Evolutionary conservation across 1,140 invertebrate genomes (phyloP), one percentile per base, ranked within the genome.

Genomic region (Protaetia brevitarsis): DNA sequence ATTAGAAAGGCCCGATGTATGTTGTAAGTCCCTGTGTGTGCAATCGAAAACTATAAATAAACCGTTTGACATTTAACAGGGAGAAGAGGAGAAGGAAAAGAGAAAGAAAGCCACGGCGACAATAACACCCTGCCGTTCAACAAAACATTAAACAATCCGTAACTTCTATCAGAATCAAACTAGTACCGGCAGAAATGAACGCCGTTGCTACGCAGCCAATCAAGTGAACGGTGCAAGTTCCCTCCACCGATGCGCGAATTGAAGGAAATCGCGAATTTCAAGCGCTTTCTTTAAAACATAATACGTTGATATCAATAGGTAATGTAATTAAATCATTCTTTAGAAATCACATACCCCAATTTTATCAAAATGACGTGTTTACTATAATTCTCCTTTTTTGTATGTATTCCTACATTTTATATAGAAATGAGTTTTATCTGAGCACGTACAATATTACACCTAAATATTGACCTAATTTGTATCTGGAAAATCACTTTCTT

Each of bases 101-200:
- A 23, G 26, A 23, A 51, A 51, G 16, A 23, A 59, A 26, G 11
- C 57, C 57, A 31, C 57, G 30, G 26, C 57, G 57, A 59, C 57
- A 59, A 59, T 31, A 59, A 29, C 57, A 59, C 57, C 57, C 29
- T 59, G 57, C 28, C 57, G 57, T 59, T 59, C 57, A 59, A 59
- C 57, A 59, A 59, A 59, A 59, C 57, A 59, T 59, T 59, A 59
- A 59, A 59, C 57, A 59, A 59, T 59, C 41, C 57, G 57, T 13
- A 59, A 31, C 4, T 59, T 59, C 57, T 59, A 59, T 59, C 57
- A 59, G 57, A 59, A 59, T 59, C 57, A 59, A 59, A 59, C 57
- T 59, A 59, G 29, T 13, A 59, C 57, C 57, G 57, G 57, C 57
- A 28, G 57, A 29, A 59, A 28, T 28, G 57, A 28, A 31, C 16